These are phyloP conservation scores for Himantopus leucocephalus DNA, from an alignment of 2,113 vertebrate genomes.

Conservation along the genomic window DNA sequence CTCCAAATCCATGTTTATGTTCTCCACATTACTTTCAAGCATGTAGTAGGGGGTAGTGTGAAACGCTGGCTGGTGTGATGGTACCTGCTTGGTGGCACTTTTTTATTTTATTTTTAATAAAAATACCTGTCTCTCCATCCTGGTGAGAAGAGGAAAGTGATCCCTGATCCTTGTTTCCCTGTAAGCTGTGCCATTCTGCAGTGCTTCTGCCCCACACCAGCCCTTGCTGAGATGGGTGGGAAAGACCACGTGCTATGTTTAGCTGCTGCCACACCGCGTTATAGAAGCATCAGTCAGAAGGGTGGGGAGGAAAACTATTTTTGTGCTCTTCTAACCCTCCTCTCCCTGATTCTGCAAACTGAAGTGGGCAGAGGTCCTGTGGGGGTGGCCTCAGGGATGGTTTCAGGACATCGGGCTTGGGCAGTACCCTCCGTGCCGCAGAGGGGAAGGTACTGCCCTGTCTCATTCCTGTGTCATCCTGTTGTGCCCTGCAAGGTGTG, in stretches of 20 bases:
- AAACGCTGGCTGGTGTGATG: neutral
- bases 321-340: neutral
- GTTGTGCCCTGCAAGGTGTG: neutral
- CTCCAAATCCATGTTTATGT: neutral
- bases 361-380: neutral
- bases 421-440: rapidly evolving
- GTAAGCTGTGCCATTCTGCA: neutral
- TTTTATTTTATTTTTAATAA: neutral
- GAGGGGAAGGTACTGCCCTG: neutral
- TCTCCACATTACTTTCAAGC: neutral
- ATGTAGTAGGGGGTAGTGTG: neutral
- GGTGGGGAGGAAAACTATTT: neutral
- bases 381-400: neutral
- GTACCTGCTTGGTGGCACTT: rapidly evolving
- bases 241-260: neutral
- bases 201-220: neutral
- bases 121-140: neutral
- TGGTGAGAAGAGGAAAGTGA: neutral
- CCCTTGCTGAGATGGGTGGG: neutral
- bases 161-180: neutral
- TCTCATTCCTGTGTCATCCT: neutral
- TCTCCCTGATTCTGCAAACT: neutral
- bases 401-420: neutral
- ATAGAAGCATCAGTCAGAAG: neutral
- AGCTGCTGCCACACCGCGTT: neutral